Evolutionary conservation across 2,113 vertebrate genomes (phyloP).

Genomic region (Podocnemis expansa): DNA sequence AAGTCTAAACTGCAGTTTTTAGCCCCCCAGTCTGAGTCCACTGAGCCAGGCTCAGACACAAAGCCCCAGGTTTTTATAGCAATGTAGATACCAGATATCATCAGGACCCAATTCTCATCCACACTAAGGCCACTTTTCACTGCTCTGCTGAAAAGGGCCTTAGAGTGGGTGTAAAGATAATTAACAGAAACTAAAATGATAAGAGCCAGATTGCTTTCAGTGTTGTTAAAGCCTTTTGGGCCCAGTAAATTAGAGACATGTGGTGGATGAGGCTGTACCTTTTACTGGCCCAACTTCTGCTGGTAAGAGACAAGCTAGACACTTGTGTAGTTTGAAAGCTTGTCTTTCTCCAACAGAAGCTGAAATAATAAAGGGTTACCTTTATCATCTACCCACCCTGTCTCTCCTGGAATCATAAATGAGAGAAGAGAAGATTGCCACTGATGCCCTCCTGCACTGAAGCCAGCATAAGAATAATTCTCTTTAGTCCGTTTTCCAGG

Average conservation of each 20-base stretch:
- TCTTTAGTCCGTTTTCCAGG: neutral
- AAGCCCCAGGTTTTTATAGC: neutral
- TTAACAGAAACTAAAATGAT: neutral
- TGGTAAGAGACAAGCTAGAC: neutral
- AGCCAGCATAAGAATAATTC: neutral
- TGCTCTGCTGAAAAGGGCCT: neutral
- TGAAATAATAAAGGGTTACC: neutral
- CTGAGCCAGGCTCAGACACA: neutral
- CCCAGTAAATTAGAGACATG: neutral
- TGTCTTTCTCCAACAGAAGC: neutral
- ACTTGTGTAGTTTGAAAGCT: neutral
- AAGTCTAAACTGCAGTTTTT: neutral
- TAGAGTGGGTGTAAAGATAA: neutral
- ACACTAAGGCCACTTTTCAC: neutral
- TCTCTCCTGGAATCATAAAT: neutral
- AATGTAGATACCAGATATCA: neutral
- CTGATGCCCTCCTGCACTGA: neutral
- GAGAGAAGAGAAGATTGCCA: neutral
- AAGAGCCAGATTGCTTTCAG: neutral
- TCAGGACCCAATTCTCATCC: neutral
- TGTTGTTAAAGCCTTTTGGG: neutral
- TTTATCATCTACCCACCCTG: neutral
- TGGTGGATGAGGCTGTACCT: neutral
- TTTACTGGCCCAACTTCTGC: neutral
- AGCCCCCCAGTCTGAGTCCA: neutral